Conservation (phyloP, 2,113 vertebrate genomes). For the Pelodiscus sinensis region DNA sequence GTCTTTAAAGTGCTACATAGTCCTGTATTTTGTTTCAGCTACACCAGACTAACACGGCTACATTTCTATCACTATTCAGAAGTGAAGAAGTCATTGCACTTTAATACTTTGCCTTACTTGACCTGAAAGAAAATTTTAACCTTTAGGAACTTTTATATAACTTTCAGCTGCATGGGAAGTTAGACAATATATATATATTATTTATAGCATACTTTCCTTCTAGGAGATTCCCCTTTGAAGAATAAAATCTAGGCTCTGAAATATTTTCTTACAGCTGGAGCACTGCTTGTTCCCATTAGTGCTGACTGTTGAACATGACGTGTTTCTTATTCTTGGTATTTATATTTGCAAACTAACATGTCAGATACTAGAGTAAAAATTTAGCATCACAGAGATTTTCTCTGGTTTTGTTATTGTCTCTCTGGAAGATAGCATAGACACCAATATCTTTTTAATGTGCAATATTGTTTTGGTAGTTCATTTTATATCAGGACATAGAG, state of each 20-base stretch:
- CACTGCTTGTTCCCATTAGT: slow-evolving; percentile 42
- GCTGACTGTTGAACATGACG: slow-evolving; percentile 16
- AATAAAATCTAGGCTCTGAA: slow-evolving; percentile 53
- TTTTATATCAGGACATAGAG: background rate
- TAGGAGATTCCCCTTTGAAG: slow-evolving; percentile 56
- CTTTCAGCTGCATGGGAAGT: slow-evolving; percentile 41
- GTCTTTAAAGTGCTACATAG: too few species aligned
- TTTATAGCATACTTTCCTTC: slow-evolving; percentile 27
- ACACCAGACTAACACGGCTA: too few species aligned
- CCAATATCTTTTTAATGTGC: background rate
- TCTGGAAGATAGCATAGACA: slow-evolving; percentile 12
- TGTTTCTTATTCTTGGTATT: slow-evolving; percentile 56
- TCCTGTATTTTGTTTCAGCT: too few species aligned
- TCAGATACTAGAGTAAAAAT: slow-evolving; percentile 46
- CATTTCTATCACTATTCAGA: too few species aligned
- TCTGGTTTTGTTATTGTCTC: background rate
- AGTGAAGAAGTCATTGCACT: background rate
- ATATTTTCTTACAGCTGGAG: background rate
- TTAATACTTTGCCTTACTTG: background rate
- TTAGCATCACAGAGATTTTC: slow-evolving; percentile 1
- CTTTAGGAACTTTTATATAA: slow-evolving; percentile 31
- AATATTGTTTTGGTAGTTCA: slow-evolving; percentile 7
- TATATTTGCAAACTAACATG: slow-evolving; percentile 51
- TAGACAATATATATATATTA: slow-evolving; percentile 42
- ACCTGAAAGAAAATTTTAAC: slow-evolving; percentile 42